phyloP scores from a whole-genome alignment of 2,888 invertebrate species.

The Chymomyza procnemis region DNA sequence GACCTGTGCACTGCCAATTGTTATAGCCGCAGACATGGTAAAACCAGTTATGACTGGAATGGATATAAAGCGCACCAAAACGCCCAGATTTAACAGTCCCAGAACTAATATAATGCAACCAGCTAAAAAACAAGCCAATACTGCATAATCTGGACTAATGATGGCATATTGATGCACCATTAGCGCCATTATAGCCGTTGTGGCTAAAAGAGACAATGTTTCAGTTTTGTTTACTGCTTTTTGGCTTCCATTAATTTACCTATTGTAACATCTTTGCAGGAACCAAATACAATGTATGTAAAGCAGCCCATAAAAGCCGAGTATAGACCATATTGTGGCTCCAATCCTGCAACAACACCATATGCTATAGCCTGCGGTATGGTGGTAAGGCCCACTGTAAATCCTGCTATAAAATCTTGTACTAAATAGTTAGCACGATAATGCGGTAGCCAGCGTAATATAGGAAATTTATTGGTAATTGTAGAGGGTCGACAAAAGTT shows the following conservation, averaged over 20 bases:
- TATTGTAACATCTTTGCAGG: slow-evolving; percentile 89
- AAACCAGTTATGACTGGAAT: slow-evolving; percentile 91
- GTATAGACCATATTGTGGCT: slow-evolving; percentile 90
- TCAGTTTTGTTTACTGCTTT: background rate
- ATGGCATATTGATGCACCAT: slow-evolving; percentile 87
- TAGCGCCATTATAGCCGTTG: slow-evolving; percentile 93
- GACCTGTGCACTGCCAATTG: slow-evolving; percentile 89
- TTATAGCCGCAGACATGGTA: slow-evolving; percentile 90
- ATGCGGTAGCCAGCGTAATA: slow-evolving; percentile 86
- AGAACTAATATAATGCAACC: slow-evolving; percentile 85
- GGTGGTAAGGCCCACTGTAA: slow-evolving; percentile 89
- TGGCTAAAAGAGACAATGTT: slow-evolving; percentile 80
- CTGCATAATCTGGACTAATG: slow-evolving; percentile 84
- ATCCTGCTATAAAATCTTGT: slow-evolving; percentile 90
- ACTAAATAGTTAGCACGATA: slow-evolving; percentile 84
- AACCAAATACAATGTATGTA: slow-evolving; percentile 92
- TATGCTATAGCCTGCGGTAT: slow-evolving; percentile 92
- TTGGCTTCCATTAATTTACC: slow-evolving; percentile 78
- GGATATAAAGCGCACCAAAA: slow-evolving; percentile 91
- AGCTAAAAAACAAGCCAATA: slow-evolving; percentile 85
- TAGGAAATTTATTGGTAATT: slow-evolving; percentile 82
- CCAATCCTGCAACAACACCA: slow-evolving; percentile 87
- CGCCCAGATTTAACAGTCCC: slow-evolving; percentile 88
- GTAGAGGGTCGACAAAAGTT: slow-evolving; percentile 80
- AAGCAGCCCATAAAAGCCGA: slow-evolving; percentile 97